Evolutionary conservation across 2,888 invertebrate genomes (phyloP), one percentile per base, ranked within the genome.

Genomic region (Heliconius hortense): DNA sequence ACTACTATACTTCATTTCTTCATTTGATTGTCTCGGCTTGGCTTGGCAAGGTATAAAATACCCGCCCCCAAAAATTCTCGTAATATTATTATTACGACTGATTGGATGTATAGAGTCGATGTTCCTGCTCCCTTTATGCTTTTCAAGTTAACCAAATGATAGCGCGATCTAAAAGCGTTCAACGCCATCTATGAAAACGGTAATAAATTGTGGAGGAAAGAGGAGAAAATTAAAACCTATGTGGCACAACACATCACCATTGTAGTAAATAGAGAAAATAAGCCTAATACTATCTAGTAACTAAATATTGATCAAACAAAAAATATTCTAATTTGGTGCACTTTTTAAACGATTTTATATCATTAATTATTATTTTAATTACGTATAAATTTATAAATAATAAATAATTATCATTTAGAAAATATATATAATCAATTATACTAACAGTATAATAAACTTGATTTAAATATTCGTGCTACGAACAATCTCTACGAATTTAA

Each of bases 61-160:
- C 66, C 66, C 15, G 39, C 66, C 66, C 8, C 13, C 66, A 66
- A 66, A 66, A 66, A 66, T 66, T 66, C 66, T 66, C 66, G 66
- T 66, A 43, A 66, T 66, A 39, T 66, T 66, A 66, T 66, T 66
- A 66, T 66, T 66, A 66, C 66, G 66, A 66, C 66, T 66, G 66
- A 66, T 66, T 66, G 66, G 66, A 66, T 66, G 43, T 43, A 15
- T 1, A 2, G 2, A 13, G 3, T 7, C 1, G 0, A 24, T 15
- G 15, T 43, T 43, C 18, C 3, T 15, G 13, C 24, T 24, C 39
- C 24, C 15, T 66, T 39, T 66, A 66, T 66, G 39, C 66, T 43
- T 66, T 66, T 43, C 39, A 43, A 43, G 66, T 26, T 66, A 66
- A 66, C 66, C 66, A 66, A 66, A 66, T 43, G 66, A 66, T 66